phyloP scores from a whole-genome alignment of 2,888 invertebrate species.

The Phlogophora meticulosa region DNA sequence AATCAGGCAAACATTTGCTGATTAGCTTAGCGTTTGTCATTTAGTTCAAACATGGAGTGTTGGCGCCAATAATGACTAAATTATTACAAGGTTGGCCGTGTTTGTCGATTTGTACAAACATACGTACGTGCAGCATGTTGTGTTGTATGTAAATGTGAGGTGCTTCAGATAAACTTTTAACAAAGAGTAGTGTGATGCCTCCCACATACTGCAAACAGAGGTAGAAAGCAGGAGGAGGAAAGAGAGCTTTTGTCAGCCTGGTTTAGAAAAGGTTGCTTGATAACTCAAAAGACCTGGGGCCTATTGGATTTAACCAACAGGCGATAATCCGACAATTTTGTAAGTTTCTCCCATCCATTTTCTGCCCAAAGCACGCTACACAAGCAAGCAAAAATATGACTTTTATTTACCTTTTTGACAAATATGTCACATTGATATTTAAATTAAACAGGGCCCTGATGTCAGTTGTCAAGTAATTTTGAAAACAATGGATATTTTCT shows the following conservation, averaged over 20 bases:
- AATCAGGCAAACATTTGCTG: slow-evolving; percentile 54
- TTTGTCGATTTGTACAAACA: slow-evolving; percentile 58
- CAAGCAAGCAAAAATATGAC: no score
- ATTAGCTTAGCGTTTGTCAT: slow-evolving; percentile 49
- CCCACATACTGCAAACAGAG: background rate
- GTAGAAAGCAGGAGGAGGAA: background rate
- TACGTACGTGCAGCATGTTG: slow-evolving; percentile 40
- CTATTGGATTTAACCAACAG: no score
- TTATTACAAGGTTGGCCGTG: slow-evolving; percentile 68
- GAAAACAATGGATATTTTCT: background rate
- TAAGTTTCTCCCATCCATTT: no score
- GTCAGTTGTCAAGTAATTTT: background rate
- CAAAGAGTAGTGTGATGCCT: slow-evolving; percentile 22
- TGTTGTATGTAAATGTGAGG: slow-evolving; percentile 42
- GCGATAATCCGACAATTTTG: no score
- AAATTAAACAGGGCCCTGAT: no score
- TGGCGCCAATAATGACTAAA: slow-evolving; percentile 66
- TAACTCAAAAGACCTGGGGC: no score
- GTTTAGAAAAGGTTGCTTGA: no score
- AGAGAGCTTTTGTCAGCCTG: background rate
- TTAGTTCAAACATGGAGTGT: slow-evolving; percentile 57
- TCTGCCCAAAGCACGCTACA: no score
- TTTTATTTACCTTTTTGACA: no score
- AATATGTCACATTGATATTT: no score
- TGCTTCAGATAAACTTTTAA: slow-evolving; percentile 31